A percentile compares a stretch with the other conserved stretches of the same genome.
These are phyloP conservation scores for Scyliorhinus canicula DNA, from an alignment of 2,797 vertebrate genomes.

Conservation along the genomic window DNA sequence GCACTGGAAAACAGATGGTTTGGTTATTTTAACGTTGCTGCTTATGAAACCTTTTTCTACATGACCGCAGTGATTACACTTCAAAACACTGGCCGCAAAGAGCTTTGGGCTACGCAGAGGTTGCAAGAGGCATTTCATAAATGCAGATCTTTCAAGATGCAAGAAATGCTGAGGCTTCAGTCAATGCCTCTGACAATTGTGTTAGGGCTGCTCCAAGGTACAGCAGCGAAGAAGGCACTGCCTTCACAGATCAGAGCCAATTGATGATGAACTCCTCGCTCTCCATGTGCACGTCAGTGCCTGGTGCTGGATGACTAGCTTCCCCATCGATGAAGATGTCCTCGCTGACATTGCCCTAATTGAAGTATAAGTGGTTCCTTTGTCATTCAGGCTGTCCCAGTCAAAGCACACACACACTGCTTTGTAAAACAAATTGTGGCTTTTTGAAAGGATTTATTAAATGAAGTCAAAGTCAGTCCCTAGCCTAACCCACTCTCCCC, in stretches of 20 bases:
- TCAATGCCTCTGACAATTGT: not conserved
- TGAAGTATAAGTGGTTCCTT: conserved; percentile 31
- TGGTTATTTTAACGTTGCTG: not conserved
- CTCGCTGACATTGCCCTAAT: conserved; percentile 12
- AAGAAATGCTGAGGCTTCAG: not conserved
- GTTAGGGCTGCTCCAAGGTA: not conserved
- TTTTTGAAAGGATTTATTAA: conserved; percentile 3
- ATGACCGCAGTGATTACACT: not conserved
- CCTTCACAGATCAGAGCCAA: not conserved
- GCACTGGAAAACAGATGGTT: not conserved
- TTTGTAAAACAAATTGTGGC: not conserved
- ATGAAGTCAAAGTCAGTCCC: not conserved
- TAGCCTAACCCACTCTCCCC: too few species aligned
- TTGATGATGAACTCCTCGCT: conserved; percentile 2
- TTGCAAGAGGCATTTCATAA: not conserved
- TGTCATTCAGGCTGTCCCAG: conserved; percentile 21
- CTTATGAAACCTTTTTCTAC: not conserved
- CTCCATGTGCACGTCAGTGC: not conserved
- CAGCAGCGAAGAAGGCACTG: not conserved
- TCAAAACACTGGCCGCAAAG: not conserved
- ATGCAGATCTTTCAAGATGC: not conserved
- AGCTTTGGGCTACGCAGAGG: not conserved
- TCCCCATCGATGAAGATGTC: conserved; percentile 24
- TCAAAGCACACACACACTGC: not conserved
- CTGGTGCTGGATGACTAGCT: not conserved